Evolutionary conservation across 2,797 vertebrate species (phyloP).

Genomic region (Nannoperca australis): DNA sequence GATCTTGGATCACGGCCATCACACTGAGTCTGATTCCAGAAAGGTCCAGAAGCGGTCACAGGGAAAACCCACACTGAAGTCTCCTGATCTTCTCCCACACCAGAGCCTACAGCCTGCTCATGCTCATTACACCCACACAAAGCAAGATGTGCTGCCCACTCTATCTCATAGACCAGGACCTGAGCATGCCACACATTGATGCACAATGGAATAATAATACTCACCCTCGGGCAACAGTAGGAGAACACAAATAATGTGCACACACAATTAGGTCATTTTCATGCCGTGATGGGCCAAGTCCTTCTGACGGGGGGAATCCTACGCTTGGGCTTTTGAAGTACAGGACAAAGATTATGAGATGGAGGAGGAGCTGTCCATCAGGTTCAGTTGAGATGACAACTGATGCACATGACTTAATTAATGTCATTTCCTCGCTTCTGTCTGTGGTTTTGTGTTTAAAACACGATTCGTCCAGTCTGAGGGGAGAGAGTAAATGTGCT

Average conservation of each 20-base stretch:
- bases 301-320: slow-evolving; percentile 45
- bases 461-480: slow-evolving; percentile 20
- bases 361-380: slow-evolving; percentile 37
- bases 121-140: slow-evolving; percentile 79
- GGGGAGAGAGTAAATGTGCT: slow-evolving; percentile 40
- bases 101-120: slow-evolving; percentile 67
- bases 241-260: slow-evolving; percentile 62
- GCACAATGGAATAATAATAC: slow-evolving; percentile 63
- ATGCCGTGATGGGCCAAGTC: slow-evolving; percentile 56
- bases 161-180: slow-evolving; percentile 58
- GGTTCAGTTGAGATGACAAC: slow-evolving; percentile 56
- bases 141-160: slow-evolving; percentile 64
- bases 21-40: slow-evolving; percentile 35
- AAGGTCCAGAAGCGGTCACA: slow-evolving; percentile 55
- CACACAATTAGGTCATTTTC: slow-evolving; percentile 77
- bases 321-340: slow-evolving; percentile 57
- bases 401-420: slow-evolving; percentile 74
- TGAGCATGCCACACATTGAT: slow-evolving; percentile 61
- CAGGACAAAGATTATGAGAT: slow-evolving; percentile 49
- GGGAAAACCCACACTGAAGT: slow-evolving; percentile 62
- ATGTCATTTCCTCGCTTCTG: slow-evolving; percentile 47
- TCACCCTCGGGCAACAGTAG: slow-evolving; percentile 41
- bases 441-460: slow-evolving; percentile 40
- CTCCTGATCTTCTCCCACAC: slow-evolving; percentile 66
- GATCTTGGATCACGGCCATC: slow-evolving; percentile 27